Evolutionary conservation across 2,797 vertebrate genomes (phyloP), one percentile per base, ranked within the genome.

Genomic region (Clangula hyemalis): DNA sequence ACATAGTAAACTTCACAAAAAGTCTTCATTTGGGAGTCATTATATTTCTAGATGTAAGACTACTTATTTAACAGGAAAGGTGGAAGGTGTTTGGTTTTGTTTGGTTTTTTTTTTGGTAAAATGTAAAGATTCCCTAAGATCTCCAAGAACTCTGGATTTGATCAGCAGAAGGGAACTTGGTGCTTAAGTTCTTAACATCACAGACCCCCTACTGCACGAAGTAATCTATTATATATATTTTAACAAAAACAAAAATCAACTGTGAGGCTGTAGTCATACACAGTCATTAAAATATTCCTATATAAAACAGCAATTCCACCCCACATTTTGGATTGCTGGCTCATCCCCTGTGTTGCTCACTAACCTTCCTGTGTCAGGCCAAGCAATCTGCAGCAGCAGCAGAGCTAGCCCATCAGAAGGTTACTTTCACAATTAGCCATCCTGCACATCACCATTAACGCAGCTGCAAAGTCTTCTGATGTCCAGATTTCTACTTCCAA

Each of bases 261-360:
- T 83, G 22, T 24, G 20, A 89, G 13, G 17, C 28, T 72, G 32
- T 6, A 89, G 25, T n/a, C 45, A 27, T 41, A 62, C n/a, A 49
- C 36, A 66, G 12, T 78, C 25, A 57, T 49, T 64, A 77, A 62
- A 20, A 60, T 64, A 87, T 73, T 32, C 11, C 11, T 41, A 1
- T 14, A 71, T 22, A 38, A 70, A 85, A 62, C 7, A 62, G 45
- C 34, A 53, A n/a, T 25, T 64, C 61, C 56, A 43, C 43, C 10
- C 19, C 1, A 0, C 17, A 10, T 20, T 66, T 62, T 11, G 71
- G 4, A 62, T 53, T 21, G 64, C 3, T 3, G 9, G 11, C 32
- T 38, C 32, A 47, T 58, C 32, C 68, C 6, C 17, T 15, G 2
- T 11, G 36, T 2, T 11, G 56, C 36, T 70, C 18, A 28, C 19